Conservation (phyloP, 2,888 invertebrate species). For the Himalopsyche japonica region DNA sequence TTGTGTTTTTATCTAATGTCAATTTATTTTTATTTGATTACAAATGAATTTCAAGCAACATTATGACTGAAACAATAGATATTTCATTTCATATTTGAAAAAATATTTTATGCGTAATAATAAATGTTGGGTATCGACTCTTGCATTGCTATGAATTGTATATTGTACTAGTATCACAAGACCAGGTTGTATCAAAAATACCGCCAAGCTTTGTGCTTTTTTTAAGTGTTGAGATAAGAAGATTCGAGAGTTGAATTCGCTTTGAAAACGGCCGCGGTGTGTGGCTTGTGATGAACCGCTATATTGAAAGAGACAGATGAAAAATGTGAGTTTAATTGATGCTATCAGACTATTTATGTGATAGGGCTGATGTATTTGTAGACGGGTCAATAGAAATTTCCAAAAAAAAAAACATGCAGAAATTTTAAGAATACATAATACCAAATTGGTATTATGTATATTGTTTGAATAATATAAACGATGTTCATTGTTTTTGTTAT, state of each 20-base stretch:
- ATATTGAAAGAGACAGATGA: conserved; percentile 8
- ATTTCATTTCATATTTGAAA: too few species aligned
- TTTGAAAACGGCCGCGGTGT: conserved; percentile 14
- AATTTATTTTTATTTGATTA: too few species aligned
- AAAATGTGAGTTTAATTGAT: conserved; percentile 30
- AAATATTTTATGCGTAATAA: not conserved
- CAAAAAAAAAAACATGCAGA: too few species aligned
- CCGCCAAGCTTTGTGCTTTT: not conserved
- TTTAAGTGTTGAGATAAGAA: not conserved
- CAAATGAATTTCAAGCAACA: too few species aligned
- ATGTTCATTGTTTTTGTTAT: too few species aligned
- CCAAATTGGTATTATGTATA: too few species aligned
- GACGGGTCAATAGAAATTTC: not conserved
- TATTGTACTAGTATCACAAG: not conserved
- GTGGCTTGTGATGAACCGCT: conserved; percentile 4
- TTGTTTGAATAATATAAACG: too few species aligned
- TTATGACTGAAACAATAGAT: too few species aligned
- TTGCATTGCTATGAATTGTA: not conserved
- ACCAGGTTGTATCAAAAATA: not conserved
- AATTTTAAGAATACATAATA: too few species aligned
- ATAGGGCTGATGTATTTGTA: not conserved
- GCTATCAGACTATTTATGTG: conserved; percentile 9
- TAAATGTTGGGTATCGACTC: not conserved
- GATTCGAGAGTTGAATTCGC: not conserved
- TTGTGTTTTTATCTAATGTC: too few species aligned